Evolutionary conservation across 2,888 invertebrate genomes (phyloP), one percentile per base, ranked within the genome.

Genomic region (Epinotia demarniana): DNA sequence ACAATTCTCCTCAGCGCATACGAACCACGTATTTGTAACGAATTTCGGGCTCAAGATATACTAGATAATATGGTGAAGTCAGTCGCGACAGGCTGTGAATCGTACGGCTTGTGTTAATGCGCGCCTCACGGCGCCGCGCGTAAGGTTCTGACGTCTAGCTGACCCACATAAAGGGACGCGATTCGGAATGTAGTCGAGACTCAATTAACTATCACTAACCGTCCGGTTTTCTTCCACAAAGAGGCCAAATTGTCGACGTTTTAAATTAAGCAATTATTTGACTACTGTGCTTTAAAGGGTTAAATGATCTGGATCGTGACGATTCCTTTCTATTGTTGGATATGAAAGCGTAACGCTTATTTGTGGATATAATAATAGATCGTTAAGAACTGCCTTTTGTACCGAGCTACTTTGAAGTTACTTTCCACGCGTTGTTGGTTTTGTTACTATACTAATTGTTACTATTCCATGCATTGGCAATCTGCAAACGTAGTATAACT

Each of bases 101-200:
- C 16, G 53, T 53, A 78, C 73, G 77, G 77, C 75, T 76, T 49
- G 74, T 66, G 68, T 73, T 64, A 76, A 76, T 75, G 71, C 73
- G 75, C 72, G 69, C 43, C 63, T 27, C 69, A 23, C 62, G 79
- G 74, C 77, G 77, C 77, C 77, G 72, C 60, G 58, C 71, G 71
- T 49, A 75, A 67, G 75, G 53, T 72, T 67, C 53, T 60, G 75
- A 53, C 75, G 75, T 49, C 75, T 73, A 73, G 43, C 64, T 77
- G 79, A 78, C 79, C 79, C 67, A 79, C 73, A 78, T 79, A 73
- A 77, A 75, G 73, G 78, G 77, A 75, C 62, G 19, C 74, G 18
- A 68, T 66, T 43, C 46, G 58, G 58, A 64, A 49, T 46, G 60
- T 68, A 73, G 73, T 73, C 67, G 57, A 69, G 61, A 72, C 76